A percentile compares a stretch with the other conserved stretches of the same genome.
phyloP scores from a whole-genome alignment of 2,888 invertebrate species.

The Cosmopolites sordidus region DNA sequence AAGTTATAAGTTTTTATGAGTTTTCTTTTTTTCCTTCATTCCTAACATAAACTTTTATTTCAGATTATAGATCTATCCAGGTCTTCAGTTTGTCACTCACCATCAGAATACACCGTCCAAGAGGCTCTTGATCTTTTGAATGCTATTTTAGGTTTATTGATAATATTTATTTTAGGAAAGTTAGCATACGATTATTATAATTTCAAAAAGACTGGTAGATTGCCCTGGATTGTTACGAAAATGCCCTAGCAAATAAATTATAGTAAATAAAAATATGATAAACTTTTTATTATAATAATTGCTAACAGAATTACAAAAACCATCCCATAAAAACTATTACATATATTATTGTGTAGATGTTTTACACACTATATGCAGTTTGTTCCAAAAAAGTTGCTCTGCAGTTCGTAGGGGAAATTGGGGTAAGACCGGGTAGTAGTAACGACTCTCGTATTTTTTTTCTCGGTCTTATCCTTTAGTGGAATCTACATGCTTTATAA shows the following conservation, averaged over 20 bases:
- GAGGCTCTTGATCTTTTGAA: slow-evolving; percentile 70
- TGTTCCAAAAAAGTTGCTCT: too few relatives aligned
- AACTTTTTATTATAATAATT: too few relatives aligned
- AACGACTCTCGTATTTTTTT: too few relatives aligned
- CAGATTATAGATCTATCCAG: slow-evolving; percentile 67
- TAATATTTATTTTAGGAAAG: slow-evolving; percentile 68
- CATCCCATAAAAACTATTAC: too few relatives aligned
- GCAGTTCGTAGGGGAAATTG: too few relatives aligned
- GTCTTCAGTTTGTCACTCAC: slow-evolving; percentile 63
- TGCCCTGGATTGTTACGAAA: slow-evolving; percentile 81
- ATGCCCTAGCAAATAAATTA: slow-evolving; percentile 54
- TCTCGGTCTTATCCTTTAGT: too few relatives aligned
- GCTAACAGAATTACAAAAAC: too few relatives aligned
- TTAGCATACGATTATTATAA: slow-evolving; percentile 77
- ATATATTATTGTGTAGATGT: too few relatives aligned
- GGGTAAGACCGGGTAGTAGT: too few relatives aligned
- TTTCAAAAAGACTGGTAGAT: slow-evolving; percentile 72
- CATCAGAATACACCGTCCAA: slow-evolving; percentile 56
- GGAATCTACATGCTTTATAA: too few relatives aligned
- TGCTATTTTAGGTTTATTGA: slow-evolving; percentile 61
- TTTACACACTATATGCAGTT: too few relatives aligned
- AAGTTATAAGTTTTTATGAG: slow-evolving; percentile 31
- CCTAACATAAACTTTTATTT: slow-evolving; percentile 43
- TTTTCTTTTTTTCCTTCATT: too few relatives aligned
- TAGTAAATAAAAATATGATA: not conserved